Base-by-base conservation (phyloP, 1,140 invertebrate species). In the Zaprionus inermis region DNA sequence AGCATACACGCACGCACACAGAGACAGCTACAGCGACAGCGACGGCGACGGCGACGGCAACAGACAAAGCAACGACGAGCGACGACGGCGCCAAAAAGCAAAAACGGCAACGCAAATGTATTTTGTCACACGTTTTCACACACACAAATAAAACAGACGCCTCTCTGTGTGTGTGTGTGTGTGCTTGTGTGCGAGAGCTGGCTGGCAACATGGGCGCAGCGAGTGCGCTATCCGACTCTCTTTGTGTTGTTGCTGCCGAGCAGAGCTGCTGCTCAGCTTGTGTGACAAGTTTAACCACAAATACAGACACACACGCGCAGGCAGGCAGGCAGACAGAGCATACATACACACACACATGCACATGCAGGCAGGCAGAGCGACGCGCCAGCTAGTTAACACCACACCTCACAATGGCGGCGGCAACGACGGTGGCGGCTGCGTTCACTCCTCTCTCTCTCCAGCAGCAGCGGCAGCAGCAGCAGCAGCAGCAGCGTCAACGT, bases 201-300 rank as follows among this genome's bases (percentile, higher is more conserved):
- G 81, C 80, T 64, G 78, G 66, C 84, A 78, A 76, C 75, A 88
- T 88, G 70, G 64, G 76, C 65, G 51, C 56, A 28, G 57, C 34
- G 55, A 51, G 84, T 89, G 80, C 65, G 84, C 72, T 64, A 65
- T 30, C 46, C 68, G 60, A 71, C 73, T 58, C 60, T 64, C 58
- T 59, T 68, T 80, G 68, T 63, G 76, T 30, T 75, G 64, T 74
- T 77, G 69, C 41, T 60, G 58, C 34, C 55, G 61, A 32, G 30
- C 30, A 32, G 30, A 32, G 30, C 30, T 32, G 24, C 63, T 81
- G 78, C 51, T 71, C 78, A 86, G 86, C 86, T 90, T 90, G 88
- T 90, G 86, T 90, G 88, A 90, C 88, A 90, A 90, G 82, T 90
- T 90, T 90, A 83, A 83, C 88, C 88, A 86, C 88, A 90, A 90